Evolutionary conservation across 2,888 invertebrate genomes (phyloP).

Genomic region (Polia nebulosa): DNA sequence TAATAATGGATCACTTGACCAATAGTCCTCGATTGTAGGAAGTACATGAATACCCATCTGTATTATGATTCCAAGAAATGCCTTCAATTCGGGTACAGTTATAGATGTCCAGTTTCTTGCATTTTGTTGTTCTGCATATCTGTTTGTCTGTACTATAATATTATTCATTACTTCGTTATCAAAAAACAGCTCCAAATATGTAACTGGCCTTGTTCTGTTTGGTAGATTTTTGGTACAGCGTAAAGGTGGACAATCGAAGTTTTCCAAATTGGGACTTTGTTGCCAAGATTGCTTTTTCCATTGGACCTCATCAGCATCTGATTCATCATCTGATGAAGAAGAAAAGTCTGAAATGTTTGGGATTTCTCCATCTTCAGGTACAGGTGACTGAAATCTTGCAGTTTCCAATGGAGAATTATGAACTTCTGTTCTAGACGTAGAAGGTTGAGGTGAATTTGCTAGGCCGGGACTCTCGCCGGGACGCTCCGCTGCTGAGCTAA

Average conservation of each 20-base stretch:
- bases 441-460: conserved; percentile 21
- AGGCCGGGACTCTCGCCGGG: conserved; percentile 8
- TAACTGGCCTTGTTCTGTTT: conserved; percentile 40
- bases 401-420: conserved; percentile 41
- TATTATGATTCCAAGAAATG: conserved; percentile 63
- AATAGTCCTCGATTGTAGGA: conserved; percentile 51
- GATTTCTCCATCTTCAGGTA: conserved; percentile 35
- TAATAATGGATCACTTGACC: conserved; percentile 63
- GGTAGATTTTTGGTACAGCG: conserved; percentile 41
- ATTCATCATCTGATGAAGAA: conserved; percentile 44
- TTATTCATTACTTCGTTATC: background rate
- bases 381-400: conserved; percentile 34
- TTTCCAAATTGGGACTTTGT: conserved; percentile 32
- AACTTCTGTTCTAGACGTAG: conserved; percentile 27
- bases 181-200: conserved; percentile 26
- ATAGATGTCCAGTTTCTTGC: conserved; percentile 16
- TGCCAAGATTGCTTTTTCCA: conserved; percentile 44
- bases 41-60: conserved; percentile 48
- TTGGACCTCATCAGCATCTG: conserved; percentile 39
- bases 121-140: conserved; percentile 27
- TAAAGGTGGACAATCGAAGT: conserved; percentile 22
- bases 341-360: conserved; percentile 48
- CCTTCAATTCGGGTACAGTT: too few species aligned
- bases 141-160: conserved; percentile 26
- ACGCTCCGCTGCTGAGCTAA: conserved; percentile 28